Conservation (phyloP, 2,888 invertebrate species). For the Ypsolopha sequella region DNA sequence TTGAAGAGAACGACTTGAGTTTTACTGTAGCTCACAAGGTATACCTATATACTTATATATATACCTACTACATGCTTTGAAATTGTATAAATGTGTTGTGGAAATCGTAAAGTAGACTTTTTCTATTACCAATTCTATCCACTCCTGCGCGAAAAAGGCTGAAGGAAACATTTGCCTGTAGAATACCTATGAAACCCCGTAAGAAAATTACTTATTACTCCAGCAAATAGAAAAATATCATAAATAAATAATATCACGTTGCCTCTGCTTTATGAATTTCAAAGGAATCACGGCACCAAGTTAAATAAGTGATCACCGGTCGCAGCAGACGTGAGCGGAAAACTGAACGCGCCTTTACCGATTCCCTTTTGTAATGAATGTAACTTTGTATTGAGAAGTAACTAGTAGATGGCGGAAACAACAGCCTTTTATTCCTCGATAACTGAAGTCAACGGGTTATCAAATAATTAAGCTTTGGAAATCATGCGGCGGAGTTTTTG, state of each 20-base stretch:
- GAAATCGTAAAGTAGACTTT: not conserved
- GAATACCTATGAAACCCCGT: no score
- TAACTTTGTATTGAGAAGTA: conserved; percentile 5
- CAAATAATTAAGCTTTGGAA: no score
- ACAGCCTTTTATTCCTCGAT: not conserved
- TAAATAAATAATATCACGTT: conserved; percentile 54
- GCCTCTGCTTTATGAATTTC: conserved; percentile 49
- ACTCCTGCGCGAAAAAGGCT: no score
- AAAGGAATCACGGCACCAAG: conserved; percentile 59
- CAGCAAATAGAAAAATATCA: conserved; percentile 46
- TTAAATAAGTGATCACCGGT: conserved; percentile 67
- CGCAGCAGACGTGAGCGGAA: conserved; percentile 47
- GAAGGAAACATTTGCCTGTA: no score
- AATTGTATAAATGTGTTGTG: not conserved
- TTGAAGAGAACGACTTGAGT: conserved; percentile 1
- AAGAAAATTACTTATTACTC: conserved; percentile 31
- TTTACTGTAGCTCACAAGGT: no score
- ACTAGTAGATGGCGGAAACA: not conserved
- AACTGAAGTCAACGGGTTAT: no score
- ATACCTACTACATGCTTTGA: no score
- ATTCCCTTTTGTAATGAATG: conserved; percentile 8
- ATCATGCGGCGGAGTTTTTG: no score
- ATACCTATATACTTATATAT: no score
- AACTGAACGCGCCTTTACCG: conserved; percentile 28
- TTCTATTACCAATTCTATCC: conserved; percentile 19